A percentile compares a stretch with the other conserved stretches of the same genome.
Evolutionary conservation across 2,888 invertebrate genomes (phyloP).

Genomic region (Priocnemis perturbator): DNA sequence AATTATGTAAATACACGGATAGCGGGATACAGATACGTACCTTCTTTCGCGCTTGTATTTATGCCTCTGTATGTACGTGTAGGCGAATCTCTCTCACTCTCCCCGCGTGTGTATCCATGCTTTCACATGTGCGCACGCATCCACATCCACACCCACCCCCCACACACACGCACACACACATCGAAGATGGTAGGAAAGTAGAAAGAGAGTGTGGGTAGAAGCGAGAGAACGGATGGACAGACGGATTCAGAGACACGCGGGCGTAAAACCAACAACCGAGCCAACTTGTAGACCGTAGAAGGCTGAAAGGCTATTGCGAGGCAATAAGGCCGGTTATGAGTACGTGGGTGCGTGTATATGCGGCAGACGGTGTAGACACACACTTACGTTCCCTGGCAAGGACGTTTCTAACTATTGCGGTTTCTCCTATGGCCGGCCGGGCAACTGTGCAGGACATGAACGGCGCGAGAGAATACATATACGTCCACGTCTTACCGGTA

Average conservation of each 20-base stretch:
- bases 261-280: slow-evolving; percentile 9
- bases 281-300: slow-evolving; percentile 43
- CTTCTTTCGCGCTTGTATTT: background rate
- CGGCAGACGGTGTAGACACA: slow-evolving; percentile 33
- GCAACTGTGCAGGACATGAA: background rate
- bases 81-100: background rate
- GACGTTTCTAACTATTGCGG: slow-evolving; percentile 44
- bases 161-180: background rate
- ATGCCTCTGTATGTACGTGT: slow-evolving; percentile 2
- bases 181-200: background rate
- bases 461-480: slow-evolving; percentile 8
- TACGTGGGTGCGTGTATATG: slow-evolving; percentile 36
- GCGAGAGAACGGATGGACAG: background rate
- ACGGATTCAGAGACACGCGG: too few relatives aligned
- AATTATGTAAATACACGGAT: slow-evolving; percentile 58
- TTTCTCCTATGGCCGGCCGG: slow-evolving; percentile 27
- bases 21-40: slow-evolving; percentile 18
- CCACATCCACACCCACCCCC: too few relatives aligned
- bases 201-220: background rate
- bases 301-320: slow-evolving; percentile 48
- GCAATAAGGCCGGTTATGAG: slow-evolving; percentile 35
- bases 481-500: slow-evolving; percentile 10
- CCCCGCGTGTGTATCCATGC: background rate
- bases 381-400: slow-evolving; percentile 41
- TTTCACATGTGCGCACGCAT: background rate